phyloP scores from a whole-genome alignment of 1,140 invertebrate genomes.

The Drosophila bocki region DNA sequence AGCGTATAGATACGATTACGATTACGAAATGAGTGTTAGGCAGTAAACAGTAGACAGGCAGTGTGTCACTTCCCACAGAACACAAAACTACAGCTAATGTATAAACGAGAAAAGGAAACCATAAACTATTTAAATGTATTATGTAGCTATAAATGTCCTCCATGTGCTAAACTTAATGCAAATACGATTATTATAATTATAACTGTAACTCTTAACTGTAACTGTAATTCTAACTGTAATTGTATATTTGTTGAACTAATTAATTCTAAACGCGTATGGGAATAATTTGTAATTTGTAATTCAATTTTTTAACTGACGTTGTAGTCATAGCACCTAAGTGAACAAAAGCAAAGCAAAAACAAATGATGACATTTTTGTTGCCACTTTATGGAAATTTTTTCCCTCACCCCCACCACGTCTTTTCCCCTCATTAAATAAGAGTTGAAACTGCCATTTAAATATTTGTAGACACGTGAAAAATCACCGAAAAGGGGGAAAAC shows the following conservation, averaged over 20 bases:
- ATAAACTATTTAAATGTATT: slow-evolving; percentile 69
- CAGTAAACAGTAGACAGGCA: slow-evolving; percentile 6
- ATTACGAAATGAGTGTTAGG: slow-evolving; percentile 18
- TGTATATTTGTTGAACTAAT: slow-evolving; percentile 75
- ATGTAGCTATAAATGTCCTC: slow-evolving; percentile 82
- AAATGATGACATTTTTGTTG: slow-evolving; percentile 40
- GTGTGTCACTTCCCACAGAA: slow-evolving; percentile 7
- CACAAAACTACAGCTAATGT: slow-evolving; percentile 25
- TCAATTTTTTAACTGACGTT: slow-evolving; percentile 78
- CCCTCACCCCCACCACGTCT: neutral
- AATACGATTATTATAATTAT: slow-evolving; percentile 52
- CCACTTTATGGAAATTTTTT: slow-evolving; percentile 46
- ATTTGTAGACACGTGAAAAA: slow-evolving; percentile 37
- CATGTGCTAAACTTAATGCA: slow-evolving; percentile 83
- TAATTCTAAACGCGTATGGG: slow-evolving; percentile 58
- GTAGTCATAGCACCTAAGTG: slow-evolving; percentile 75
- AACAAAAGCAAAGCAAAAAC: slow-evolving; percentile 48
- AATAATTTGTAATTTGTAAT: slow-evolving; percentile 72
- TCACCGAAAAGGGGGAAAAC: slow-evolving; percentile 17
- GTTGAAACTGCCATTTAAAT: slow-evolving; percentile 73
- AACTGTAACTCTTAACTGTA: slow-evolving; percentile 42
- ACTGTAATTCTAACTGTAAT: slow-evolving; percentile 54
- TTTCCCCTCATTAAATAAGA: slow-evolving; percentile 25
- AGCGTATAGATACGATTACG: slow-evolving; percentile 16
- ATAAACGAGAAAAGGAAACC: slow-evolving; percentile 44